Evolutionary conservation across 2,113 vertebrate species (phyloP), one percentile per base, ranked within the genome.

Genomic region (Entomyzon cyanotis): DNA sequence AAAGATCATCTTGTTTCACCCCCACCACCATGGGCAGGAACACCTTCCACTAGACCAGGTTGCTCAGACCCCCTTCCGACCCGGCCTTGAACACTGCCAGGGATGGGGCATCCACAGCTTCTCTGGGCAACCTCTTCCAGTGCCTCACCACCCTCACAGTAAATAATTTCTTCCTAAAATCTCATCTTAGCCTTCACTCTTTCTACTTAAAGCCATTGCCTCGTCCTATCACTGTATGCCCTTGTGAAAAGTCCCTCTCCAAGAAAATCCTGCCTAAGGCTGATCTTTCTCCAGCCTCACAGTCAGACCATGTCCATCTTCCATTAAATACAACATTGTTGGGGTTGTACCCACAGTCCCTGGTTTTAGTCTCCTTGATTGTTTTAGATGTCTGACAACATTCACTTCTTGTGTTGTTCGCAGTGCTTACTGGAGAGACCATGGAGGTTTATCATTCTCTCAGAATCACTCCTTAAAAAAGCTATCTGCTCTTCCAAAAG

Each of bases 11-110:
- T 24, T 24, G 19, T 39, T 89, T 12, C 33, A n/a, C 11, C 1
- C 0, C 15, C 8, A 4, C 11, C n/a, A 19, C 19, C 12, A 2
- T 17, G 6, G 7, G 12, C 23, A 52, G 33, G 2, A 6, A 52
- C 5, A 24, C 1, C 10, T 39, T 74, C 19, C 12, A 46, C 3
- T 39, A 39, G 22, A 30, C 4, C 44, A 75, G 1, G 1, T 16
- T 82, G 39, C 24, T 59, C 37, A 30, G 28, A 52, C 23, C 2
- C 9, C 20, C 19, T 25, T 28, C 10, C 23, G n/a, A 9, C 20
- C 19, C 24, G 33, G 28, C 28, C 23, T 67, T 16, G 33, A 59
- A 17, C 19, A 14, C 15, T 37, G 24, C 6, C 35, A 74, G 37
- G 20, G 15, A 39, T 33, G 11, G 18, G 10, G 4, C 33, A 74